A percentile compares a stretch with the other conserved stretches of the same genome.
Evolutionary conservation across 2,888 invertebrate species (phyloP).

Genomic region (Spisula solida): DNA sequence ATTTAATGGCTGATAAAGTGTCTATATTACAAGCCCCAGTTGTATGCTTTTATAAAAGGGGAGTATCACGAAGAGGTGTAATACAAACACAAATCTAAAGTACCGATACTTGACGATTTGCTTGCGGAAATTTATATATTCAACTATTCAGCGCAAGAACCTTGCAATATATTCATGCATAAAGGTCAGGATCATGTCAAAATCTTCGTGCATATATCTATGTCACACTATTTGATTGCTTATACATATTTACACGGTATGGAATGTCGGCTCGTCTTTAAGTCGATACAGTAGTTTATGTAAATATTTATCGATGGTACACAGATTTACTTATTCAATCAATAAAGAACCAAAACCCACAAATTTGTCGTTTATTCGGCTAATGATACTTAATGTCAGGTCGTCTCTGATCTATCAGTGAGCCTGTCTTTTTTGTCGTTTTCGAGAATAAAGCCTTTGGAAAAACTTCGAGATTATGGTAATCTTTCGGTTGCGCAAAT

Average conservation of each 20-base stretch:
- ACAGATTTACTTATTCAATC: neutral
- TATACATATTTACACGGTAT: neutral
- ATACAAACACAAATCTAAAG: too few species aligned
- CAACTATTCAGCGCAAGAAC: too few species aligned
- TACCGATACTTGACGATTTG: too few species aligned
- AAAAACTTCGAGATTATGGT: neutral
- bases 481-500: constrained; percentile 16
- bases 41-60: too few species aligned
- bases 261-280: neutral
- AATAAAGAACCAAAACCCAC: neutral
- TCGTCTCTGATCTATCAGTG: neutral
- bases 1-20: too few species aligned
- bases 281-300: constrained; percentile 4
- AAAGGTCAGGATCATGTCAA: neutral
- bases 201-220: constrained; percentile 16
- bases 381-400: neutral
- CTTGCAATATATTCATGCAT: too few species aligned
- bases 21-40: too few species aligned
- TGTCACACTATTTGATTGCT: neutral
- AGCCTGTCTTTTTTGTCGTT: neutral
- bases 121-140: too few species aligned
- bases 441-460: neutral
- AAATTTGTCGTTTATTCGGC: constrained; percentile 6
- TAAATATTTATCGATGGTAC: constrained; percentile 10
- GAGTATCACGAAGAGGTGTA: too few species aligned